phyloP scores from a whole-genome alignment of 1,140 invertebrate species.

The Daktulosphaira vitifoliae region DNA sequence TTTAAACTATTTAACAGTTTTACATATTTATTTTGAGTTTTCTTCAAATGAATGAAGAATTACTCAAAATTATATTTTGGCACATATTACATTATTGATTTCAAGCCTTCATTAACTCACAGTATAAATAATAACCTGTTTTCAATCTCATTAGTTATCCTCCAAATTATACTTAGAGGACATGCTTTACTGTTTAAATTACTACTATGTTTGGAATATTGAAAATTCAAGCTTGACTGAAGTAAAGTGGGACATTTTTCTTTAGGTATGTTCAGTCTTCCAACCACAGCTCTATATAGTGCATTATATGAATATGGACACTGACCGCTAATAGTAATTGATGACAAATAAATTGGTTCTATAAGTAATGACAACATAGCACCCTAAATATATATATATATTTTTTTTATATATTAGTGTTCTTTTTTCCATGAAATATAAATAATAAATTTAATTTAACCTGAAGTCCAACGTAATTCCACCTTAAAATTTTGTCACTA shows the following conservation, averaged over 20 bases:
- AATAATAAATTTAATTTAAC: conserved; percentile 50
- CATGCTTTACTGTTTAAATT: background rate
- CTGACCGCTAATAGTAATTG: background rate
- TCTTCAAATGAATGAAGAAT: too few species aligned
- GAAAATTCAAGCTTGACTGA: background rate
- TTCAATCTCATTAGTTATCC: background rate
- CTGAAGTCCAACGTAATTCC: conserved; percentile 74
- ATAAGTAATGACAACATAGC: conserved; percentile 1
- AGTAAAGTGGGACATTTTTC: background rate
- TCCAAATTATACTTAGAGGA: conserved; percentile 13
- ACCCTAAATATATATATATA: conserved; percentile 2
- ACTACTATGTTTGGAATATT: background rate
- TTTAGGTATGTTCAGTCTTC: background rate
- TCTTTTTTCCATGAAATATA: conserved; percentile 33
- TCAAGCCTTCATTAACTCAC: too few species aligned
- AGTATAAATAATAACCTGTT: background rate
- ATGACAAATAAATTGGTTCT: conserved; percentile 8
- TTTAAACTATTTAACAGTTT: too few species aligned
- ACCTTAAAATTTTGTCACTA: conserved; percentile 85
- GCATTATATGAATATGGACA: conserved; percentile 12
- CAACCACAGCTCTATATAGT: background rate
- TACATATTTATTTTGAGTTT: too few species aligned
- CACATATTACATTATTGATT: too few species aligned
- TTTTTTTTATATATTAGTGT: conserved; percentile 1
- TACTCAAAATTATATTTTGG: too few species aligned